Conservation (phyloP, 2,113 vertebrate genomes). For the Rhabdornis inornatus region DNA sequence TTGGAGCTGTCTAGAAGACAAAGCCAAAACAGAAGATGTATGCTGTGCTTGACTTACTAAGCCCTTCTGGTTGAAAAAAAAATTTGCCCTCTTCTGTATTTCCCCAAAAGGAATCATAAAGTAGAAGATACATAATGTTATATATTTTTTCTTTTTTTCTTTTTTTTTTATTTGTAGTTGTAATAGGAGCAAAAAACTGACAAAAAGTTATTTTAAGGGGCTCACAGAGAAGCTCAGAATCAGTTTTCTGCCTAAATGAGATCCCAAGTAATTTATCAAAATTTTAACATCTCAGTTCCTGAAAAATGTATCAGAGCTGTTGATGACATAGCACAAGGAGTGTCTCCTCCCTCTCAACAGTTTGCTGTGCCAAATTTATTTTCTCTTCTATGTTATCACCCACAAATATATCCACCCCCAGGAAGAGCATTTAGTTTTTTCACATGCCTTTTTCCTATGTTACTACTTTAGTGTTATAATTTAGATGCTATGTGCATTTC, state of each 20-base stretch:
- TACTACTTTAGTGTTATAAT: neutral
- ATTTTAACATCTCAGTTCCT: neutral
- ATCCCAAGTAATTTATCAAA: neutral
- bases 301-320: neutral
- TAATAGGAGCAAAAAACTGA: neutral
- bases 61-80: neutral
- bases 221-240: neutral
- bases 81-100: neutral
- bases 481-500: neutral
- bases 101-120: neutral
- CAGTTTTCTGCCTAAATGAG: neutral
- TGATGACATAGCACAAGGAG: neutral
- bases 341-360: neutral
- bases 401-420: neutral
- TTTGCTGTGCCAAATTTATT: neutral
- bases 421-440: neutral
- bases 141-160: too few relatives aligned
- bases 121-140: neutral
- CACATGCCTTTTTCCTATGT: neutral
- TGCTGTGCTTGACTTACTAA: neutral
- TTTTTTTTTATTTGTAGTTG: neutral
- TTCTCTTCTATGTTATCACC: neutral
- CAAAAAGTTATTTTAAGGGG: neutral
- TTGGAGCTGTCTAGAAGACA: neutral
- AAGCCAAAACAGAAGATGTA: neutral